Base-by-base conservation (phyloP, 2,888 invertebrate genomes). In the Tanypteryx hageni region DNA sequence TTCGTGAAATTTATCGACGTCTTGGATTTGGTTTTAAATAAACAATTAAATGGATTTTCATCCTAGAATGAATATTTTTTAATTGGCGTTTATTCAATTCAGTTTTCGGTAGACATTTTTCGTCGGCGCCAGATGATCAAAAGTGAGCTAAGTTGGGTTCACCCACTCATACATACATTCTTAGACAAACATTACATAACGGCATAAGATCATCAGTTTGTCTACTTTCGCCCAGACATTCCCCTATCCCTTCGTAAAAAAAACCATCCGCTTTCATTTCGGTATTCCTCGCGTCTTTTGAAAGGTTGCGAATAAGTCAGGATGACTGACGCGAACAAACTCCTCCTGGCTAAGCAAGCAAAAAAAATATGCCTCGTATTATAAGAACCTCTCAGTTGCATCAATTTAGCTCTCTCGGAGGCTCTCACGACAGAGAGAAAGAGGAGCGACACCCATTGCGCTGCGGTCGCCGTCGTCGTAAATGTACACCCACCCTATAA, bases 121-220 rank as follows among this genome's bases (percentile, higher is more conserved):
- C 44, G 44, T 44, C 44, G n/a, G n/a, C n/a, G 44, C 44, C 44
- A 44, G 44, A 44, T 44, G 44, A 44, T 44, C 44, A 44, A 44
- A 44, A 44, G 44, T 44, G 44, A 3, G 44, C 44, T 44, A 44
- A 44, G 44, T 44, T 44, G 5, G 5, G 44, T 56, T 14, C n/a
- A 10, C n/a, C 83, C 57, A 44, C 44, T 44, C 57, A 83, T 57
- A n/a, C 56, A 57, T 57, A n/a, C 56, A 57, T n/a, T 57, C 57
- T 83, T 56, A 57, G 56, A 57, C 83, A 83, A 83, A 83, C 83
- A 83, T 83, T 83, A 83, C 83, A 83, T 83, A 83, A 83, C 18
- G 18, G 10, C 56, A 83, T 57, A n/a, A 57, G 83, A 83, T 44
- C 56, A 57, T 57, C 83, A 57, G 83, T 83, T 83, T 56, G 56